These are phyloP conservation scores for Scolanthus callimorphus DNA, from an alignment of 92 coral and sea anemone genomes.

Conservation along the genomic window DNA sequence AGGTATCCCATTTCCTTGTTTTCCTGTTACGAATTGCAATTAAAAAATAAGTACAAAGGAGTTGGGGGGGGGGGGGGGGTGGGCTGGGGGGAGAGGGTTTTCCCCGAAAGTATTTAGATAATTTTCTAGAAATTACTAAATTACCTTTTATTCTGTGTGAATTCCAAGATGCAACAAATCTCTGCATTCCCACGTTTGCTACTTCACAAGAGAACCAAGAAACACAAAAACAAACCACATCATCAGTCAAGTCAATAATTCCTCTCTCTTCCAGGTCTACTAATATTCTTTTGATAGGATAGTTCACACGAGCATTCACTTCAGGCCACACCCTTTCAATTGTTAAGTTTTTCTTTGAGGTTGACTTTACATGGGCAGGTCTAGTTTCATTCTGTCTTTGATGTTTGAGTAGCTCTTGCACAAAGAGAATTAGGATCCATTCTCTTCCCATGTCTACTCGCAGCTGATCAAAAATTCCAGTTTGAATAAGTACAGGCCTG, in stretches of 20 bases:
- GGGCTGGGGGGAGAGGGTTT: no score
- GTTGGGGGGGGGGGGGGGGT: no score
- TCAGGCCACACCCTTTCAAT: slow-evolving; percentile 43
- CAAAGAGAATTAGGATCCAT: slow-evolving; percentile 34
- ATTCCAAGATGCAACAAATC: no score
- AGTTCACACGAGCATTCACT: no score
- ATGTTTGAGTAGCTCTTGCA: slow-evolving; percentile 23
- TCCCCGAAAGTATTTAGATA: no score
- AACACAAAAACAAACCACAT: no score
- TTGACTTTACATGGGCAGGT: slow-evolving; percentile 34
- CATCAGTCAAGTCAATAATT: no score
- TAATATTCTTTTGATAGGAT: slow-evolving; percentile 34
- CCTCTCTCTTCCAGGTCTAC: slow-evolving; percentile 31
- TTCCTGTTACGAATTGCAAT: slow-evolving; percentile 20
- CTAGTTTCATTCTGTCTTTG: slow-evolving; percentile 26
- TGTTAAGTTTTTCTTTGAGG: slow-evolving; percentile 34
- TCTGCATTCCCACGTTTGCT: no score
- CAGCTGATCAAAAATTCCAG: slow-evolving; percentile 38
- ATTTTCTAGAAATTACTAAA: no score
- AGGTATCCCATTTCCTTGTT: slow-evolving; percentile 21
- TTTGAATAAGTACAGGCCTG: slow-evolving; percentile 29
- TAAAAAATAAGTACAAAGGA: no score
- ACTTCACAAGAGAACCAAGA: no score
- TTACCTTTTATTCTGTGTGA: no score
- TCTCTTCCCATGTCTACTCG: slow-evolving; percentile 42